phyloP scores from a whole-genome alignment of 64 coral and sea anemone species.

The Dendronephthya gigantea region DNA sequence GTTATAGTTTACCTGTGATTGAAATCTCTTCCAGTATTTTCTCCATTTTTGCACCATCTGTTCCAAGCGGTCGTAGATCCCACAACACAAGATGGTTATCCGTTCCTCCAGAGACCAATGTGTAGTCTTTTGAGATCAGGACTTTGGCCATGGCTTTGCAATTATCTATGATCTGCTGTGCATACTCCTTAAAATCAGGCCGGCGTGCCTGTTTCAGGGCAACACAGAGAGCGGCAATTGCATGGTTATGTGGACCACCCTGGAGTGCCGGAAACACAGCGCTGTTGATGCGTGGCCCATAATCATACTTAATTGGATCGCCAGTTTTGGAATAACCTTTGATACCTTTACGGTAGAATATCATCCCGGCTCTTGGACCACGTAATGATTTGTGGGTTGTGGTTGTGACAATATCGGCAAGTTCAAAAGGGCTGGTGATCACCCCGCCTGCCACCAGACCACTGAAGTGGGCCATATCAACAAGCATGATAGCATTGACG shows the following conservation, averaged over 20 bases:
- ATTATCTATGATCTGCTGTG: slow-evolving; percentile 76
- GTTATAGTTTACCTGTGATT: slow-evolving; percentile 54
- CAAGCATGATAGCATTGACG: slow-evolving; percentile 64
- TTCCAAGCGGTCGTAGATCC: slow-evolving; percentile 68
- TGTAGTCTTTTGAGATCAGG: slow-evolving; percentile 48
- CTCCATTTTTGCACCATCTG: slow-evolving; percentile 76
- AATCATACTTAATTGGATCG: slow-evolving; percentile 88
- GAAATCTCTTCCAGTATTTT: slow-evolving; percentile 84
- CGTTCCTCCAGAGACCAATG: slow-evolving; percentile 71
- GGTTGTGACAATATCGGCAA: slow-evolving; percentile 83
- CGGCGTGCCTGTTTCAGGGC: slow-evolving; percentile 76
- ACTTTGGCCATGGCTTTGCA: slow-evolving; percentile 78
- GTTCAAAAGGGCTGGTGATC: slow-evolving; percentile 73
- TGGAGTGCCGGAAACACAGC: slow-evolving; percentile 87
- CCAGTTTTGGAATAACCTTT: slow-evolving; percentile 94
- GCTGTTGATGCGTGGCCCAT: slow-evolving; percentile 60
- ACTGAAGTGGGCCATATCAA: slow-evolving; percentile 92
- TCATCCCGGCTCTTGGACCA: slow-evolving; percentile 81
- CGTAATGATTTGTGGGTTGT: slow-evolving; percentile 90
- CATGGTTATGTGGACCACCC: slow-evolving; percentile 89
- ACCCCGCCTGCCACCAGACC: slow-evolving; percentile 77
- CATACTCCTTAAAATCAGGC: slow-evolving; percentile 77
- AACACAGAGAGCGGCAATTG: slow-evolving; percentile 72
- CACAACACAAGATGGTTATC: slow-evolving; percentile 90
- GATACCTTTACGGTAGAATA: slow-evolving; percentile 92